phyloP scores from a whole-genome alignment of 2,888 invertebrate genomes.

The Ommatoiulus sabulosus region DNA sequence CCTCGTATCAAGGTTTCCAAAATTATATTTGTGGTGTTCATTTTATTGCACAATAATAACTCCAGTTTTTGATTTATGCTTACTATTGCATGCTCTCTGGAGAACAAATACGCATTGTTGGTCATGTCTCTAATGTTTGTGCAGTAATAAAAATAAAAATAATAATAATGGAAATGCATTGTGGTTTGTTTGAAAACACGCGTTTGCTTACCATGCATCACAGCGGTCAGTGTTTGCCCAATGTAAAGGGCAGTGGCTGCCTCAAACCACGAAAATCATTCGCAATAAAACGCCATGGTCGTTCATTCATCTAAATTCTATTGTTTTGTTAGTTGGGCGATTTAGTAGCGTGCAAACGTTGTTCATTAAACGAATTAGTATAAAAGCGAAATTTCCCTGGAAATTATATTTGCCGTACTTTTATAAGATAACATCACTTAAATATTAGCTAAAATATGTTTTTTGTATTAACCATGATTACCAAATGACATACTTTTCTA shows the following conservation, averaged over 20 bases:
- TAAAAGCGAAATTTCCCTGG: background rate
- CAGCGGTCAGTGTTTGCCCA: background rate
- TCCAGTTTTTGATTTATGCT: background rate
- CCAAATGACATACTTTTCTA: no score
- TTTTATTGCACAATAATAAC: slow-evolving; percentile 1
- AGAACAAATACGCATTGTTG: background rate
- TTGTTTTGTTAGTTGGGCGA: background rate
- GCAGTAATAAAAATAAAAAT: slow-evolving; percentile 10
- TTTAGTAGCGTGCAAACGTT: background rate
- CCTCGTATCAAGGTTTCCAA: background rate
- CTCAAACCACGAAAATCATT: background rate
- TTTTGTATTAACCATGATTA: no score
- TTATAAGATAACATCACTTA: background rate
- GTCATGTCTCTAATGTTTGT: background rate
- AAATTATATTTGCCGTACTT: background rate
- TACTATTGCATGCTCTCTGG: background rate
- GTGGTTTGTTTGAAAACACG: background rate
- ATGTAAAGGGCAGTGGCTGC: background rate
- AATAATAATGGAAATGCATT: slow-evolving; percentile 5
- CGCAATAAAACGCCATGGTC: background rate
- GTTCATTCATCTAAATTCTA: slow-evolving; percentile 20
- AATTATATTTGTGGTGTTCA: background rate
- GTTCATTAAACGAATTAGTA: background rate
- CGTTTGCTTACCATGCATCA: background rate
- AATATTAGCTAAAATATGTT: no score